phyloP scores from a whole-genome alignment of 2,113 vertebrate species.

The Syrrhaptes paradoxus region DNA sequence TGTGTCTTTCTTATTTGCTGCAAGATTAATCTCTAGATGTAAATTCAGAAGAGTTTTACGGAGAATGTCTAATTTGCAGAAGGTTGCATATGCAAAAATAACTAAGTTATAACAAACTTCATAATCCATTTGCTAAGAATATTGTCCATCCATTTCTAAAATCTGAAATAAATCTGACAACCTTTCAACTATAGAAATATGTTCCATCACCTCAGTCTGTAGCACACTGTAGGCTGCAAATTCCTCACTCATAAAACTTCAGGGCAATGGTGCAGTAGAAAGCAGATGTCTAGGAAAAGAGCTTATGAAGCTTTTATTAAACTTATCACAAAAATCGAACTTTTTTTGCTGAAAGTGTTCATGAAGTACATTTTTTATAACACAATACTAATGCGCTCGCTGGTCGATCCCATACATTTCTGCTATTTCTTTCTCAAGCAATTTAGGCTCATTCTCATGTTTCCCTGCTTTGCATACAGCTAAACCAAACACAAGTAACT shows the following conservation, averaged over 20 bases:
- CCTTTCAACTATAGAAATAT: background rate
- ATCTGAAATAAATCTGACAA: background rate
- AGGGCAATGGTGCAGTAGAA: background rate
- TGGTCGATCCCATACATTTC: background rate
- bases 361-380: background rate
- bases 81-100: background rate
- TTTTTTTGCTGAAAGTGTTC: rapidly evolving
- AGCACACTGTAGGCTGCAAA: background rate
- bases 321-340: background rate
- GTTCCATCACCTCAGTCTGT: background rate
- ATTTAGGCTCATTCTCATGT: background rate
- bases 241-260: background rate
- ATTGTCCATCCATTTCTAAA: background rate
- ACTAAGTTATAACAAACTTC: background rate
- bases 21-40: background rate
- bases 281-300: background rate
- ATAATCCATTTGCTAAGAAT: background rate
- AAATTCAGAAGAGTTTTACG: background rate
- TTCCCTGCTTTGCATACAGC: background rate
- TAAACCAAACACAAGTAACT: background rate
- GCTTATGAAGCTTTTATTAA: background rate
- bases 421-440: background rate
- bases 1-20: background rate
- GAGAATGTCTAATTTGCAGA: background rate
- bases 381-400: background rate